phyloP scores from a whole-genome alignment of 2,797 vertebrate species.

The Muraenolepis orangiensis region DNA sequence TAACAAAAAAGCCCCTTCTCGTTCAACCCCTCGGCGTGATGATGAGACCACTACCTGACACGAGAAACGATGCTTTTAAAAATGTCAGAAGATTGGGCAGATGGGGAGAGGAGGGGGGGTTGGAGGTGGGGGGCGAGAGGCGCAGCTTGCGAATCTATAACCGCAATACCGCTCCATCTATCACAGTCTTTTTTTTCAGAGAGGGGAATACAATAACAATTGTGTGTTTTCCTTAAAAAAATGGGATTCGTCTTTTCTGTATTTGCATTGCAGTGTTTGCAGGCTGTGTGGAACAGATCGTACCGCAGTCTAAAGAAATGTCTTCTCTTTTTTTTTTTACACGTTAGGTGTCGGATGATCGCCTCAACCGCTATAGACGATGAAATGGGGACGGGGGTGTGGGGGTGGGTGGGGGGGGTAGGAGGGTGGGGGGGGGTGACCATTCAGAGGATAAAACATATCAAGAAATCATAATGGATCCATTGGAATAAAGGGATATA shows the following conservation, averaged over 20 bases:
- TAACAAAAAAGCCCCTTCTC: conserved; percentile 35
- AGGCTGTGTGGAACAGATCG: conserved; percentile 34
- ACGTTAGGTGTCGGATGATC: conserved; percentile 48
- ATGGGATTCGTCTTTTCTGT: background rate
- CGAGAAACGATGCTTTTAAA: conserved; percentile 49
- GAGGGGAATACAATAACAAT: conserved; percentile 54
- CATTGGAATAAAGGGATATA: background rate
- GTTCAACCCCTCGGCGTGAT: too few species aligned
- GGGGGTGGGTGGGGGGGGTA: conserved; percentile 12
- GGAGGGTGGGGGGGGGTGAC: conserved; percentile 40
- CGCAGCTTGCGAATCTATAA: conserved; percentile 66
- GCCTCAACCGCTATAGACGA: conserved; percentile 46
- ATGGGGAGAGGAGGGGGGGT: conserved; percentile 38
- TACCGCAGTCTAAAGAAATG: conserved; percentile 52
- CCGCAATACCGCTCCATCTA: conserved; percentile 64
- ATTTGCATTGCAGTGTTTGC: background rate
- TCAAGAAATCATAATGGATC: conserved; percentile 25
- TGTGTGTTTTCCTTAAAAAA: conserved; percentile 61
- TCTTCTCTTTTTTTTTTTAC: conserved; percentile 46
- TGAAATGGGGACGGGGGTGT: conserved; percentile 51
- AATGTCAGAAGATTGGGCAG: conserved; percentile 63
- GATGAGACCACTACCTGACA: conserved; percentile 37
- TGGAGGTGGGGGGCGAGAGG: conserved; percentile 38
- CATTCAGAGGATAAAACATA: conserved; percentile 53
- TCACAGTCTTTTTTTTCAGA: conserved; percentile 52